Conservation (phyloP, 1,140 invertebrate genomes). For the Polypedilum vanderplanki region DNA sequence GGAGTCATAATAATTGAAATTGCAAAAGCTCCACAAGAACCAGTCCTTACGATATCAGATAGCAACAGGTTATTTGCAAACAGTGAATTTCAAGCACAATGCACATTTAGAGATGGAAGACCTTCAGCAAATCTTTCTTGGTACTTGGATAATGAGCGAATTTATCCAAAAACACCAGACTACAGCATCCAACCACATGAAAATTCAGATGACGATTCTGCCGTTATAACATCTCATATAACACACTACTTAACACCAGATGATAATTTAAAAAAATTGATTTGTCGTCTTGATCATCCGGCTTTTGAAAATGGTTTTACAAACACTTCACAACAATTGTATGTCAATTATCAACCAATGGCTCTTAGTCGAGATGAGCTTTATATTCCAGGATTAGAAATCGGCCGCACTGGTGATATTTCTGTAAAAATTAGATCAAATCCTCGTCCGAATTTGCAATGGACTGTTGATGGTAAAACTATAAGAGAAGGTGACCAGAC, state of each 20-base stretch:
- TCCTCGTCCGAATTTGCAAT: constrained; percentile 57
- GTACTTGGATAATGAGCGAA: constrained; percentile 54
- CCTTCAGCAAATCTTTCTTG: constrained; percentile 65
- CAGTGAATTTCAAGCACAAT: constrained; percentile 55
- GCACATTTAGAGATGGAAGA: constrained; percentile 57
- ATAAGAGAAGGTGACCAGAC: constrained; percentile 48
- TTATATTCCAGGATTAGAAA: constrained; percentile 59
- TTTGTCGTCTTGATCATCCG: constrained; percentile 59
- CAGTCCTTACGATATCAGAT: constrained; percentile 47
- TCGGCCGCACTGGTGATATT: constrained; percentile 58
- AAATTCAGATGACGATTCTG: constrained; percentile 45
- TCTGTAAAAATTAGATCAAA: constrained; percentile 62
- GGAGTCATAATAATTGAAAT: constrained; percentile 58
- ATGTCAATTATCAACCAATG: constrained; percentile 31
- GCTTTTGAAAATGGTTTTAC: constrained; percentile 42
- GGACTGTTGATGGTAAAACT: constrained; percentile 53
- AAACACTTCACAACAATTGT: constrained; percentile 53
- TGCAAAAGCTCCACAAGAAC: constrained; percentile 55
- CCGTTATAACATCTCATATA: constrained; percentile 57
- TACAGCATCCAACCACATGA: constrained; percentile 42
- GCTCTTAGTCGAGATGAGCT: constrained; percentile 41
- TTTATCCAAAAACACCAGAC: constrained; percentile 50
- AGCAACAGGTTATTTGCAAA: constrained; percentile 48
- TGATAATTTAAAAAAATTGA: constrained; percentile 56
- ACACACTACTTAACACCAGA: constrained; percentile 48